Evolutionary conservation across 2,113 vertebrate species (phyloP), one percentile per base, ranked within the genome.

Genomic region (Dicrurus megarhynchus): DNA sequence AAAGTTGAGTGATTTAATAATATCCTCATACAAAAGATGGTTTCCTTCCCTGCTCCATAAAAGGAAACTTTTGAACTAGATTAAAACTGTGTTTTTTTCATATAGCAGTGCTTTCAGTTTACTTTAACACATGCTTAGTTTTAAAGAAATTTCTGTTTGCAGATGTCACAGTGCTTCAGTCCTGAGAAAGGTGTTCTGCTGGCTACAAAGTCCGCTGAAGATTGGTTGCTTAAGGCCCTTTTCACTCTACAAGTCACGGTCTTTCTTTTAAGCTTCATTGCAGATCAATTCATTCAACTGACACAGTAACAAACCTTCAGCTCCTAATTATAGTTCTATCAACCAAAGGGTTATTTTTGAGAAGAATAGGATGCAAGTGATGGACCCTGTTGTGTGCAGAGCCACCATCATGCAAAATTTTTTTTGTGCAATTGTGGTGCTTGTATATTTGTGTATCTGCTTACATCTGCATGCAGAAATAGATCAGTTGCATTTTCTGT

Each of bases 241-340:
- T 91, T 87, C 22, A 55, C 67, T 88, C 39, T 75, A 28, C 28
- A 46, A 81, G 77, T 85, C 85, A 73, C 1, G 3, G 86, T 83
- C 30, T 33, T 59, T 89, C 95, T 84, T 83, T 41, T 19, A 57
- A 88, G 59, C 60, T 46, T 93, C 42, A 4, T 11, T 84, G 87
- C 55, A 74, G 81, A 96, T 85, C 77, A 69, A 3, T 75, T 96
- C 14, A 80, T 56, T 65, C 21, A 87, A 87, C n/a, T 87, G 93
- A 90, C 60, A 73, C 35, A 63, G 46, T 71, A 92, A 87, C 56
- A 95, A 95, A 92, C 44, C 57, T 87, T 33, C 35, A 59, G 35
- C 63, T 80, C 47, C 68, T 93, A 96, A 95, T 95, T 95, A 78
- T 39, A 65, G 53, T 50, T 67, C 74, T 83, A 26, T 81, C 63